Evolutionary conservation across 2,797 vertebrate genomes (phyloP), one percentile per base, ranked within the genome.

Genomic region (Coregonus sp.): DNA sequence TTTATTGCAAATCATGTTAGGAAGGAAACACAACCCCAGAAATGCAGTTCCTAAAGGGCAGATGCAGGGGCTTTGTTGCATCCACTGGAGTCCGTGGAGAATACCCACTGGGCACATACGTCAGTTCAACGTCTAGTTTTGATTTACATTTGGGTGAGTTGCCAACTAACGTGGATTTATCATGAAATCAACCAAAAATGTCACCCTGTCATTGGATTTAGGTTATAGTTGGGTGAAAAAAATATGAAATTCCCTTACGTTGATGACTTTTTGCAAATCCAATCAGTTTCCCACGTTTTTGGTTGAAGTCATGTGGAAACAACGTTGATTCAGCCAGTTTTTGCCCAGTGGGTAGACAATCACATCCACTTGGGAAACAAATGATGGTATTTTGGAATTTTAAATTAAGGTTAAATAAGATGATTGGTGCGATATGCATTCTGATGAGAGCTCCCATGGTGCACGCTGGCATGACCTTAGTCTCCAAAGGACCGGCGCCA

Each of bases 371-470:
- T 68, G 66, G 33, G 66, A 68, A 51, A 40, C 78, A 81, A 69
- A 52, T 61, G 79, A 70, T 82, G 85, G 86, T 87, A 87, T 87
- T 91, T 90, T 81, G 5, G 85, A 90, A 91, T 91, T 89, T 81
- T 85, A 90, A 90, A 92, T 92, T 91, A 92, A 91, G 93, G 91
- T 88, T 90, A 92, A 88, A 81, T 78, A 80, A 90, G 81, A 70
- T 84, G 87, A 93, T 90, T 86, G 85, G 89, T 78, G 68, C 73
- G 80, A 75, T 70, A 40, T 72, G 81, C 82, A 89, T 92, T 84
- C 87, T 79, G 78, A 89, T 88, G 90, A 92, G 89, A 80, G 85
- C 86, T 90, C 87, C 88, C 84, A 79, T 76, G 47, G 85, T 40
- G 80, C 87, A 80, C 81, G 84, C 87, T 90, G 86, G 84, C 79